Conservation (phyloP, 2,797 vertebrate genomes). For the Picus viridis region DNA sequence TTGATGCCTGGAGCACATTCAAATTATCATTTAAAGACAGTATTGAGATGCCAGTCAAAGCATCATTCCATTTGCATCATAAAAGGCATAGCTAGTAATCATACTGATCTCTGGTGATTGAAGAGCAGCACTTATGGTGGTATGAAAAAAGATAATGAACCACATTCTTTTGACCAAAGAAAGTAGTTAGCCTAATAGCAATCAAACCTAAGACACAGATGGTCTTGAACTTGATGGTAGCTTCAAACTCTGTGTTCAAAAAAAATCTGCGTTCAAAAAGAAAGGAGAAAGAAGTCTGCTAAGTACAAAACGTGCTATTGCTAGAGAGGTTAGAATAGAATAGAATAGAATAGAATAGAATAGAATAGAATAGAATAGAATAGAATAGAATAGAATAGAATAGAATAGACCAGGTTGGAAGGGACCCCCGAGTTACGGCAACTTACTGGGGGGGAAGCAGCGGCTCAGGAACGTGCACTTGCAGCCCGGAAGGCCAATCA, state of each 20-base stretch:
- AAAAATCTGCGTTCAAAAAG: not conserved
- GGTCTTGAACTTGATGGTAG: not conserved
- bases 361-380: too few relatives aligned
- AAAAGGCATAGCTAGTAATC: not conserved
- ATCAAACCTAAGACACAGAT: not conserved
- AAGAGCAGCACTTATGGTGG: not conserved
- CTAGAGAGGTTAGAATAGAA: not conserved
- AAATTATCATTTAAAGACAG: not conserved
- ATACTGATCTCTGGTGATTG: not conserved
- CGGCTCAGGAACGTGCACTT: too few relatives aligned
- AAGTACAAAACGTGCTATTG: not conserved
- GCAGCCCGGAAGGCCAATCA: too few relatives aligned
- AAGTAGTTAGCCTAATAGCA: not conserved
- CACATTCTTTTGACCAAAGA: not conserved
- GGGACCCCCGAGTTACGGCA: too few relatives aligned
- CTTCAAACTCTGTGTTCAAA: not conserved
- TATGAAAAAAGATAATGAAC: not conserved
- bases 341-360: too few relatives aligned
- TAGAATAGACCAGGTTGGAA: too few relatives aligned
- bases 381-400: too few relatives aligned
- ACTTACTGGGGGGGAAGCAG: too few relatives aligned
- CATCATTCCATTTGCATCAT: not conserved
- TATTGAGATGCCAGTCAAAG: not conserved
- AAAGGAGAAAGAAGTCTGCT: not conserved
- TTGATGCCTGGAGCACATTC: not conserved